These are phyloP conservation scores for Pristionchus japonicus DNA, from an alignment of 2,888 invertebrate species.

Conservation along the genomic window DNA sequence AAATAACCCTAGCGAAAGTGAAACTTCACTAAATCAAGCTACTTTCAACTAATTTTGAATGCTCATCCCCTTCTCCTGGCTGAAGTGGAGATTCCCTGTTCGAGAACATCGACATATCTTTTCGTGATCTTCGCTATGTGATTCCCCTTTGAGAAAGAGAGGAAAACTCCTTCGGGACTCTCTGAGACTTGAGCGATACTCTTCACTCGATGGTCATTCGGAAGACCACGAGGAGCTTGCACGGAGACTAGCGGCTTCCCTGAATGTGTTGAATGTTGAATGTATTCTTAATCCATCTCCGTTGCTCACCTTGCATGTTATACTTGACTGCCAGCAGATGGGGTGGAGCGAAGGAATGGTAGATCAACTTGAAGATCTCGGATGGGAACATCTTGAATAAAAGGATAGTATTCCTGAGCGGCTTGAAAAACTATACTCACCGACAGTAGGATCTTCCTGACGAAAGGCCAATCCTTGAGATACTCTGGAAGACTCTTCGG, in stretches of 20 bases:
- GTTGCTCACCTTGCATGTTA: background rate
- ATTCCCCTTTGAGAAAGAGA: conserved; percentile 14
- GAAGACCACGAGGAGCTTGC: conserved; percentile 21
- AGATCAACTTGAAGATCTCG: background rate
- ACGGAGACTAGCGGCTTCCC: background rate
- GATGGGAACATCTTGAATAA: background rate
- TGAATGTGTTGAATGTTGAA: background rate
- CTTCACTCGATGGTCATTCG: background rate
- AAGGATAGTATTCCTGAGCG: background rate
- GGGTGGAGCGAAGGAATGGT: conserved; percentile 3
- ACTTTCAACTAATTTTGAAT: background rate
- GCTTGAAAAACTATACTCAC: background rate
- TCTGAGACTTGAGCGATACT: conserved; percentile 8
- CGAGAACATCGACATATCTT: conserved; percentile 3
- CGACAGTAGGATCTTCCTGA: background rate
- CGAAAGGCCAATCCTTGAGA: background rate
- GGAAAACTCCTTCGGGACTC: background rate
- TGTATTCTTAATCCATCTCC: no score
- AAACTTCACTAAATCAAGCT: background rate
- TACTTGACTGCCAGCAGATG: conserved; percentile 15
- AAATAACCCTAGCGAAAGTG: background rate
- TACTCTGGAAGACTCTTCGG: conserved; percentile 7
- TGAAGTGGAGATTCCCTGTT: background rate
- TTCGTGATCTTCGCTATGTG: conserved; percentile 12
- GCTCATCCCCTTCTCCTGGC: background rate